Base-by-base conservation (phyloP, 1,140 invertebrate genomes). In the Lepidurus packardi region DNA sequence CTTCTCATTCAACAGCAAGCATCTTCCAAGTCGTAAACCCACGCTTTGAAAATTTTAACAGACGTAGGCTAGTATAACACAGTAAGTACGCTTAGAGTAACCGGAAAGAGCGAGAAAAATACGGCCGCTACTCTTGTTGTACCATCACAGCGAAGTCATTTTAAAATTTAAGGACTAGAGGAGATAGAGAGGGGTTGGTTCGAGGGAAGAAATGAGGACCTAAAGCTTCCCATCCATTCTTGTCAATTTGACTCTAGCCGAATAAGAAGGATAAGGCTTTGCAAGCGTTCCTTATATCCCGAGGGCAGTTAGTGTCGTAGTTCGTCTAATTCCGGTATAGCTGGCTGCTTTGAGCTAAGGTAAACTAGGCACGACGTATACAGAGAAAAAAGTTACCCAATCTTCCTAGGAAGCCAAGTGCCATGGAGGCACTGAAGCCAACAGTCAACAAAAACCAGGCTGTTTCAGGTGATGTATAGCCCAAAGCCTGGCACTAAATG, bases 401-500 rank as follows among this genome's bases (percentile, higher is more conserved):
- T 65, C 53, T 65, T 65, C 53, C 53, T 65, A 34, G 34, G 3
- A 34, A 34, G 3, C 34, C 34, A 65, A 65, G 21, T 65, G 53
- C 53, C 53, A 65, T 4, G 21, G 53, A 16, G 21, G 53, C 13
- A 65, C n/a, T 65, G 53, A n/a, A 65, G 34, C 53, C 16, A 65
- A 65, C 21, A 65, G 53, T 65, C 53, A 65, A 65, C 53, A 65
- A 65, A 65, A 9, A 65, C 53, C 53, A 65, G 53, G n/a, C n/a
- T 65, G 16, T 65, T 65, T 13, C 21, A 65, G 53, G 53, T 65
- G 53, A 65, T 65, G 53, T 65, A 65, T 65, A 65, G 13, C 53
- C 53, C 16, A 65, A 65, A 65, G 53, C 53, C 53, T 65, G 45
- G 53, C 53, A 65, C 53, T 65, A 65, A 65, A 65, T 65, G 53